Conservation (phyloP, 1,140 invertebrate species). For the Bombus pyrosoma region DNA sequence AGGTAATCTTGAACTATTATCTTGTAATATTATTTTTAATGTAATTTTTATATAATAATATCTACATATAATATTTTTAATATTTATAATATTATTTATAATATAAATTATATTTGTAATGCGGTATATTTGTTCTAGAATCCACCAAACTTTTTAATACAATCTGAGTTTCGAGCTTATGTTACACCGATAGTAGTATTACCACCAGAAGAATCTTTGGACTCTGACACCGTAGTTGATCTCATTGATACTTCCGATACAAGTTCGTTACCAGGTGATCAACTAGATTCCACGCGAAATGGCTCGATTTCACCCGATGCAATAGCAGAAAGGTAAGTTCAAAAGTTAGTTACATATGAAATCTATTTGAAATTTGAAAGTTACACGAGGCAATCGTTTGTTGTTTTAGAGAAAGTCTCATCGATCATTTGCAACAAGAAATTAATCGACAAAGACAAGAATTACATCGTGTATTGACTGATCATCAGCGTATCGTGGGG, state of each 20-base stretch:
- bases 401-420: constrained; percentile 89
- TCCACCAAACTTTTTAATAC: constrained; percentile 97
- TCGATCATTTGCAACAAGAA: constrained; percentile 91
- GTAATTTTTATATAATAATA: neutral
- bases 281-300: constrained; percentile 82
- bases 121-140: constrained; percentile 83
- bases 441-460: constrained; percentile 85
- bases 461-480: constrained; percentile 76
- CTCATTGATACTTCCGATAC: constrained; percentile 89
- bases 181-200: constrained; percentile 96
- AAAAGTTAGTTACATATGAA: neutral
- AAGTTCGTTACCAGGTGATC: constrained; percentile 82
- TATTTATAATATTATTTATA: no score
- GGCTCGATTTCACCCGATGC: constrained; percentile 85
- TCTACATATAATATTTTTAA: neutral
- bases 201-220: constrained; percentile 87
- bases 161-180: constrained; percentile 95
- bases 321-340: constrained; percentile 82
- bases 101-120: neutral
- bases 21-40: neutral
- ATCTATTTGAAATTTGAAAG: neutral
- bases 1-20: constrained; percentile 83
- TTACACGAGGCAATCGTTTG: constrained; percentile 17
- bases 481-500: constrained; percentile 85
- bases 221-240: constrained; percentile 84